Conservation (phyloP, 1,140 invertebrate genomes). For the Saccostrea cuccullata region DNA sequence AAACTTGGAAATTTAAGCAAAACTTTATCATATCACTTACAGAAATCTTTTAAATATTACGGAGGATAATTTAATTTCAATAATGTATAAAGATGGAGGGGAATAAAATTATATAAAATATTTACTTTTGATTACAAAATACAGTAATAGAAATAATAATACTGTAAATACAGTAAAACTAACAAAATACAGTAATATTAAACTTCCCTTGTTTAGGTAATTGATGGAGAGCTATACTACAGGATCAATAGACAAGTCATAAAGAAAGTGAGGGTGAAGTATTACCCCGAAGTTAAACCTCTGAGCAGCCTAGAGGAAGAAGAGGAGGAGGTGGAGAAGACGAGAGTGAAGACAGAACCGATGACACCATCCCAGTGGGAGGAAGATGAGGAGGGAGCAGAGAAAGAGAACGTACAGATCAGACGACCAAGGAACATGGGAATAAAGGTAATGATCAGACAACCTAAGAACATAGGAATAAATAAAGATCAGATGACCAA, state of each 20-base stretch:
- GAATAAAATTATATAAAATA: no score
- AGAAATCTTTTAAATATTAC: no score
- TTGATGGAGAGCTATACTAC: conserved; percentile 86
- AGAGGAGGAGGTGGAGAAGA: not conserved
- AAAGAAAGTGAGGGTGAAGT: conserved; percentile 84
- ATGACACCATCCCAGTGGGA: conserved; percentile 10
- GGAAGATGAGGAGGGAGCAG: conserved; percentile 49
- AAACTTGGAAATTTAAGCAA: no score
- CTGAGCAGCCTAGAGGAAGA: not conserved
- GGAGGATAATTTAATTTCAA: no score
- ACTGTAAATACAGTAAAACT: no score
- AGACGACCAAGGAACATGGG: conserved; percentile 4
- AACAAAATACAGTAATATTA: not conserved
- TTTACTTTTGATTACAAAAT: no score
- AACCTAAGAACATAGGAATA: no score
- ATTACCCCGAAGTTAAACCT: conserved; percentile 63
- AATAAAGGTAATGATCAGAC: conserved; percentile 44
- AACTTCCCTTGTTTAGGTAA: conserved; percentile 80
- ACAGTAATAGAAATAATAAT: no score
- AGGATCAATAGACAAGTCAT: conserved; percentile 84
- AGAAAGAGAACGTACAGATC: conserved; percentile 55
- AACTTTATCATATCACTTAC: no score
- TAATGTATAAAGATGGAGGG: no score
- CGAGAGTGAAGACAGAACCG: conserved; percentile 16
- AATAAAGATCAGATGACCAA: no score